Evolutionary conservation across 30 jellyfish, hydroid and myxozoan species (phyloP).

Genomic region (Hydractinia symbiolongicarpus): DNA sequence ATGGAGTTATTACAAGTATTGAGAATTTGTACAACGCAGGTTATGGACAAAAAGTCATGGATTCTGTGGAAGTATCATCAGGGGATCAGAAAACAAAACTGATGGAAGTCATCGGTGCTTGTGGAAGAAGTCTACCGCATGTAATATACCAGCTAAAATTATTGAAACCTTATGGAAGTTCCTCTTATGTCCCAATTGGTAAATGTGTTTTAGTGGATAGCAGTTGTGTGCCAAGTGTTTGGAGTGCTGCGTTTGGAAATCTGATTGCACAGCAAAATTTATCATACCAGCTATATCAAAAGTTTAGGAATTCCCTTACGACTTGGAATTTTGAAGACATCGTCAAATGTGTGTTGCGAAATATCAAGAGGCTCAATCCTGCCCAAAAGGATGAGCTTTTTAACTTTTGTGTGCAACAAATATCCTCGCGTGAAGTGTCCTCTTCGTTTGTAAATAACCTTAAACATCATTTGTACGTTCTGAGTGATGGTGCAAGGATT

Average conservation of each 20-base stretch:
- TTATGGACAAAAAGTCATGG: neutral
- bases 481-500: constrained; percentile 21
- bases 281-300: neutral
- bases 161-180: neutral
- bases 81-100: neutral
- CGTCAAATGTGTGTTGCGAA: neutral
- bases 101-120: neutral
- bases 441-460: neutral
- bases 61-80: neutral
- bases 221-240: neutral
- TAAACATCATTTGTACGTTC: constrained; percentile 7
- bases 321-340: constrained; percentile 7
- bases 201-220: neutral
- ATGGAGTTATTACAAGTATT: neutral
- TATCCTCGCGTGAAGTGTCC: neutral
- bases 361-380: neutral
- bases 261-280: neutral
- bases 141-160: neutral
- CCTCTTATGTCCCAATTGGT: neutral
- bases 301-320: neutral
- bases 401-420: constrained; percentile 19
- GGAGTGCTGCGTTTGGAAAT: constrained; percentile 4
- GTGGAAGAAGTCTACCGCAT: neutral
- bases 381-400: constrained; percentile 1
- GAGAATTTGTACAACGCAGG: neutral